These are phyloP conservation scores for Olivierus martensii DNA, from an alignment of 1,140 invertebrate species.

Conservation along the genomic window DNA sequence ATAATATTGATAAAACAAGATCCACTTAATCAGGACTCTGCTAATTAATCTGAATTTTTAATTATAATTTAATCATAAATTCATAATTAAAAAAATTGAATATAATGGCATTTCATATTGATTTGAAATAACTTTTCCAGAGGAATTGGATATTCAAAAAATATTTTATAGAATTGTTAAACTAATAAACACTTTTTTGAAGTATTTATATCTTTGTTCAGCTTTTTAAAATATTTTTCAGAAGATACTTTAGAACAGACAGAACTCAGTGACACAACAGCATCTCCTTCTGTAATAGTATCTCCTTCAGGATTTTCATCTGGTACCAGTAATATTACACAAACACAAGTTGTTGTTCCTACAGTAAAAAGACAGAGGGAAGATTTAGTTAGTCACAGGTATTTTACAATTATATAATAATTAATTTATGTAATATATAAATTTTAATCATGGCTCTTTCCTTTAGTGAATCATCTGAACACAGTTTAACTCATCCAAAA, in stretches of 20 bases:
- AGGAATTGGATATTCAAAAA: too few relatives aligned
- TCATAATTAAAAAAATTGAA: too few relatives aligned
- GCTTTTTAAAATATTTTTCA: background rate
- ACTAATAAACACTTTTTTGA: too few relatives aligned
- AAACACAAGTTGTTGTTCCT: conserved; percentile 14
- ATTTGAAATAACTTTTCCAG: too few relatives aligned
- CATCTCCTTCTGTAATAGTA: conserved; percentile 13
- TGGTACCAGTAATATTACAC: background rate
- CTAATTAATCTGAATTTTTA: too few relatives aligned
- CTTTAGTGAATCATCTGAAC: background rate
- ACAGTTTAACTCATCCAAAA: background rate
- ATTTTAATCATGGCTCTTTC: background rate
- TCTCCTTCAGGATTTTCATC: conserved; percentile 4
- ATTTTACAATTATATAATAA: background rate
- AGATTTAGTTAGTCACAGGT: background rate
- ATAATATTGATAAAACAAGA: too few relatives aligned
- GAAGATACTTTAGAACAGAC: background rate
- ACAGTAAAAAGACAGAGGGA: conserved; percentile 13
- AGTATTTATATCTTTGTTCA: too few relatives aligned
- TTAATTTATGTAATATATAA: background rate
- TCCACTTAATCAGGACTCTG: too few relatives aligned
- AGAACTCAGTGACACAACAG: conserved; percentile 2
- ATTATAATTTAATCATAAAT: too few relatives aligned
- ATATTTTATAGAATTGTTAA: too few relatives aligned
- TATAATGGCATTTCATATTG: too few relatives aligned